phyloP scores from a whole-genome alignment of 2,113 vertebrate species.

The Narcine bancroftii region DNA sequence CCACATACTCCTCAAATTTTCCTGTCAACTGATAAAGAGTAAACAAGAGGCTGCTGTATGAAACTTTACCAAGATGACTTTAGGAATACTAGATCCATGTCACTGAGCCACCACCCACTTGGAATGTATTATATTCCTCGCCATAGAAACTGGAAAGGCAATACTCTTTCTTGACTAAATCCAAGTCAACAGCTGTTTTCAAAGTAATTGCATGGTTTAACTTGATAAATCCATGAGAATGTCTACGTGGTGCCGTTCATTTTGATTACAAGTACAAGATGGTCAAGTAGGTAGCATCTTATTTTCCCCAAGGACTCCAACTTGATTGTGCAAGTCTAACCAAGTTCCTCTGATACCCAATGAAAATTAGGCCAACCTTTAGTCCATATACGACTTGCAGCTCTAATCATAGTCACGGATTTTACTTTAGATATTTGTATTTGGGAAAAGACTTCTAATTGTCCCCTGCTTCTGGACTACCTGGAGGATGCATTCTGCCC shows the following conservation, averaged over 20 bases:
- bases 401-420: neutral
- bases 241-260: neutral
- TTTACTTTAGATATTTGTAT: neutral
- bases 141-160: neutral
- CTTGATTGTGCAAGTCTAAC: neutral
- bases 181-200: neutral
- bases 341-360: neutral
- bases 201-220: neutral
- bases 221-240: neutral
- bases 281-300: neutral
- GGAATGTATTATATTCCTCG: neutral
- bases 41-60: neutral
- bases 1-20: accelerated
- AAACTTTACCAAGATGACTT: neutral
- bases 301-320: neutral
- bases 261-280: neutral
- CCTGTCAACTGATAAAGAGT: no score
- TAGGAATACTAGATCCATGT: neutral
- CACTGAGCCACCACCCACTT: neutral
- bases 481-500: neutral
- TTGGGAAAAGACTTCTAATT: neutral
- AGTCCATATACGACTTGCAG: neutral
- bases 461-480: no score
- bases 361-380: neutral
- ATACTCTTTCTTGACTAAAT: neutral